phyloP scores from a whole-genome alignment of 2,113 vertebrate species.

The Ictidomys tridecemlineatus region DNA sequence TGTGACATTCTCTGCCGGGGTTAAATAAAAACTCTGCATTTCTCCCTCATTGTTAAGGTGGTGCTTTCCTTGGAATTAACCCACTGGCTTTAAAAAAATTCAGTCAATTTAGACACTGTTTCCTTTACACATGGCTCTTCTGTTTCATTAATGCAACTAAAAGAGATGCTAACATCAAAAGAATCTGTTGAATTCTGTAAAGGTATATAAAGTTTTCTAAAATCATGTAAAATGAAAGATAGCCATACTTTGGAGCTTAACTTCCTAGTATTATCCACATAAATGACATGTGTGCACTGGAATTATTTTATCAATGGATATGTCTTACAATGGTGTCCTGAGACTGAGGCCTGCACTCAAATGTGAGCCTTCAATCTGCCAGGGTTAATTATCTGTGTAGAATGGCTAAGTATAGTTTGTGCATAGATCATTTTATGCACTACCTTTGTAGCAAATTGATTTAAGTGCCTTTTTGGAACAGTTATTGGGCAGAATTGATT shows the following conservation, averaged over 20 bases:
- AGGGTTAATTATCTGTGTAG: slow-evolving; percentile 83
- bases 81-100: slow-evolving; percentile 14
- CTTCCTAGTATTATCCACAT: slow-evolving; percentile 59
- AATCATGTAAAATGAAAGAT: slow-evolving; percentile 55
- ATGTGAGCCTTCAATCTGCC: slow-evolving; percentile 62
- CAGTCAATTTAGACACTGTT: slow-evolving; percentile 25
- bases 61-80: slow-evolving; percentile 67
- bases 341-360: slow-evolving; percentile 13
- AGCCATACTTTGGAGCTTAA: slow-evolving; percentile 40
- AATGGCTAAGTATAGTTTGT: slow-evolving; percentile 71
- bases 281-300: slow-evolving; percentile 34
- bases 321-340: slow-evolving; percentile 53
- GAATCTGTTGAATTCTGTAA: background rate
- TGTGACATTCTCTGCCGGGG: background rate
- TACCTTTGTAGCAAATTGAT: slow-evolving; percentile 84
- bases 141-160: slow-evolving; percentile 36
- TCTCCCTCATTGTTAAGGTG: background rate
- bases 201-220: background rate
- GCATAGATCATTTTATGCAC: slow-evolving; percentile 72
- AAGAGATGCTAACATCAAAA: slow-evolving; percentile 39
- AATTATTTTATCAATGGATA: slow-evolving; percentile 75
- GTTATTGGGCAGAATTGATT: slow-evolving; percentile 85
- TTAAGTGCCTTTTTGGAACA: slow-evolving; percentile 88
- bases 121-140: slow-evolving; percentile 64
- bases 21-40: background rate